Evolutionary conservation across 1,140 invertebrate genomes (phyloP), one percentile per base, ranked within the genome.

Genomic region (Hylaeus volcanicus): DNA sequence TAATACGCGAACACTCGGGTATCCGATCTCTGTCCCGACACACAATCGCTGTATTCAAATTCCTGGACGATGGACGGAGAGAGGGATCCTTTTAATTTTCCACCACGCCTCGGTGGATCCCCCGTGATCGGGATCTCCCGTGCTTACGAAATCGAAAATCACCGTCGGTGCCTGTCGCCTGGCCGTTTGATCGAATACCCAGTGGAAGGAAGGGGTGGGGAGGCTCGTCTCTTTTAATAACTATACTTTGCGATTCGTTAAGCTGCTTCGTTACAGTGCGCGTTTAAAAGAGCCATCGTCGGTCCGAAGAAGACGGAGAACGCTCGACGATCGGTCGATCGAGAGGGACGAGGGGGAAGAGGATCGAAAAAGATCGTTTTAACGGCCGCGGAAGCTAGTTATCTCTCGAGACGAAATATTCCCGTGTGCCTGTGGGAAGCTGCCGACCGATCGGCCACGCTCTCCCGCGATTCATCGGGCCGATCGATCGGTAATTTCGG

Each of bases 191-290:
- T 69, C 65, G 69, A 48, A n/a, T 26, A 26, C 26, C 26, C 65
- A 11, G n/a, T 5, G 6, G 3, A 0, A n/a, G 8, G 45, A 11
- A n/a, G 45, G n/a, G n/a, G 14, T 0, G 15, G 41, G 14, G 58
- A 26, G 8, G 9, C 61, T 68, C 15, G 45, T 68, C 69, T 43
- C 76, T 82, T 79, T 82, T 82, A 82, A 82, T 82, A 82, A 82
- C 81, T 65, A 79, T 77, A 82, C 81, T 82, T 82, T 82, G 69
- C 81, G 81, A 82, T 82, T 82, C 81, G 81, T 82, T 82, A 82
- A 68, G 81, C 81, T 68, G 68, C 63, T 82, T 82, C 81, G 81
- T 79, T 82, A 79, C 81, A 82, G 81, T 73, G 53, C 48, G 37
- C 76, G 69, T 79, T 82, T 73, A 82, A 82, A 82, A 74, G 63